phyloP scores from a whole-genome alignment of 2,113 vertebrate genomes.

The Alosa alosa region DNA sequence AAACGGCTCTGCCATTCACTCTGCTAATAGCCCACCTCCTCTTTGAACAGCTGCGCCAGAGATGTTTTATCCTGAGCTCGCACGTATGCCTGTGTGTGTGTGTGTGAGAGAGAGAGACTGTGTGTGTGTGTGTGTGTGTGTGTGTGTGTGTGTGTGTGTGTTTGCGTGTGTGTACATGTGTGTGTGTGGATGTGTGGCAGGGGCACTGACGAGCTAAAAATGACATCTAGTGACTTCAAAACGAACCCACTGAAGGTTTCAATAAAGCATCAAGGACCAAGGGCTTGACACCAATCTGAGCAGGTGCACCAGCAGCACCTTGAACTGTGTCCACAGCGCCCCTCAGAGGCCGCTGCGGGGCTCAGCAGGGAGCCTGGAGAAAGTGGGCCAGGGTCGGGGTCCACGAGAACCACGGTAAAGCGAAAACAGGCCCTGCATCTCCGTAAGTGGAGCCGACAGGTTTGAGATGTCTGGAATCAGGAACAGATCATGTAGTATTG shows the following conservation, averaged over 20 bases:
- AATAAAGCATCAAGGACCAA: background rate
- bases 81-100: background rate
- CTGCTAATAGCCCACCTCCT: slow-evolving; percentile 43
- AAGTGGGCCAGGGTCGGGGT: background rate
- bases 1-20: slow-evolving; percentile 37
- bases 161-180: background rate
- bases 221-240: background rate
- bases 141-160: background rate
- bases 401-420: background rate
- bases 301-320: background rate
- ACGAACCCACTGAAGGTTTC: background rate
- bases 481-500: background rate
- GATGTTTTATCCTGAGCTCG: background rate
- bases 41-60: slow-evolving; percentile 38
- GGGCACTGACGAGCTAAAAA: background rate
- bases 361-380: background rate
- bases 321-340: slow-evolving; percentile 27
- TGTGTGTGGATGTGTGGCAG: background rate
- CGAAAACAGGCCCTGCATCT: background rate
- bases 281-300: background rate
- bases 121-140: background rate
- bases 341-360: slow-evolving; percentile 22
- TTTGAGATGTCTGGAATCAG: background rate
- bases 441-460: background rate
- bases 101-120: background rate